A percentile compares a stretch with the other conserved stretches of the same genome.
These are phyloP conservation scores for Mizuhopecten yessoensis DNA, from an alignment of 1,140 invertebrate genomes.

Conservation along the genomic window DNA sequence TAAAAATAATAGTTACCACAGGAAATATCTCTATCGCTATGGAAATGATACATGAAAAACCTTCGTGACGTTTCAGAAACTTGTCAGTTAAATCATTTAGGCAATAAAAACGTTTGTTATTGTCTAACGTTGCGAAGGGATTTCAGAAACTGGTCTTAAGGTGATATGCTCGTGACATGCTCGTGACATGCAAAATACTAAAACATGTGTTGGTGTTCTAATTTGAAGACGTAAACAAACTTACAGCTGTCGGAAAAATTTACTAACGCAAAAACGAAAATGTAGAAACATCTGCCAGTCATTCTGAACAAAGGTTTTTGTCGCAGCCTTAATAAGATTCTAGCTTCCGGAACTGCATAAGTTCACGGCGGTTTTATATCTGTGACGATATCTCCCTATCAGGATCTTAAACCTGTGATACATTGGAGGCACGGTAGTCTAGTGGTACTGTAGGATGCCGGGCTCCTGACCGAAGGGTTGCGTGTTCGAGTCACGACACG, in stretches of 20 bases:
- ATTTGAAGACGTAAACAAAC: neutral
- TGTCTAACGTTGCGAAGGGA: constrained; percentile 5
- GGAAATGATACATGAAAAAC: neutral
- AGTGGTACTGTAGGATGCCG: no score
- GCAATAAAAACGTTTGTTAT: neutral
- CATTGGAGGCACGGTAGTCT: no score
- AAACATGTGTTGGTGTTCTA: neutral
- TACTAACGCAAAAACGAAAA: neutral
- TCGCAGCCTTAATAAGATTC: no score
- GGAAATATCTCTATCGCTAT: neutral
- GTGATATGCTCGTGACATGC: constrained; percentile 24
- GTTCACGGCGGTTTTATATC: no score
- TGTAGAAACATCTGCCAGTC: neutral
- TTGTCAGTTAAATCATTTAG: neutral
- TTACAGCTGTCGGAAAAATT: neutral
- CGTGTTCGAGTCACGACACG: no score
- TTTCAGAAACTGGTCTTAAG: neutral
- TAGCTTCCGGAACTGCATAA: no score
- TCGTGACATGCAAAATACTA: constrained; percentile 27
- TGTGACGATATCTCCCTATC: no score
- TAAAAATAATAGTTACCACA: neutral
- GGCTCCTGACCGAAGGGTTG: no score
- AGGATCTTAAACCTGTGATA: no score
- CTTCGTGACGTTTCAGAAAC: constrained; percentile 13
- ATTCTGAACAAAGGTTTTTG: neutral